Percentiles rank a stretch among this genome's conserved stretches.
These are phyloP conservation scores for Hirtodrosophila duncani DNA, from an alignment of 2,888 invertebrate species.

Conservation along the genomic window DNA sequence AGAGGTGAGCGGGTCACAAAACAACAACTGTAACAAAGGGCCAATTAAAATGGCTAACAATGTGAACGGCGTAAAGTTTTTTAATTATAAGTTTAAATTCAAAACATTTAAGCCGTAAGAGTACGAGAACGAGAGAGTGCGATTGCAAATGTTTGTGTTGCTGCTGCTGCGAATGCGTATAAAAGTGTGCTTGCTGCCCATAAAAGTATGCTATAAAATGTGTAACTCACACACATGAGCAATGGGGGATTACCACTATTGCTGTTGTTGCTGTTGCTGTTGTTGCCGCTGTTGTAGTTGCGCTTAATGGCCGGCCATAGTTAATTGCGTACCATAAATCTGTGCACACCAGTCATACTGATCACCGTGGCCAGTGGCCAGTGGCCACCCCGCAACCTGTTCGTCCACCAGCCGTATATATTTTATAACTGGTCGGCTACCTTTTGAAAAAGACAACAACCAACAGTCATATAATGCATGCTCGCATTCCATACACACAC, in stretches of 20 bases:
- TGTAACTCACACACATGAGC: slow-evolving; percentile 23
- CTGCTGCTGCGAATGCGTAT: slow-evolving; percentile 44
- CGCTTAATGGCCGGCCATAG: slow-evolving; percentile 58
- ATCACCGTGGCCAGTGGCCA: no score
- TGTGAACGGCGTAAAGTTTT: slow-evolving; percentile 55
- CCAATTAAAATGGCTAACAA: slow-evolving; percentile 68
- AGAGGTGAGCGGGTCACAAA: background rate
- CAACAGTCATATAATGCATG: background rate
- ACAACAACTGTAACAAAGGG: slow-evolving; percentile 53
- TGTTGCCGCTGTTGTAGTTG: slow-evolving; percentile 35
- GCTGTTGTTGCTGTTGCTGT: slow-evolving; percentile 8
- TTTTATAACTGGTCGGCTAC: slow-evolving; percentile 46
- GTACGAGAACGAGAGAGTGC: background rate
- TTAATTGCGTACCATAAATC: slow-evolving; percentile 66
- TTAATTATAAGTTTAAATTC: slow-evolving; percentile 70
- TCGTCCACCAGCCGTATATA: slow-evolving; percentile 43
- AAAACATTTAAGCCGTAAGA: slow-evolving; percentile 41
- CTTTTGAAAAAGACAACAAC: slow-evolving; percentile 8
- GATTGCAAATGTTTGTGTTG: background rate
- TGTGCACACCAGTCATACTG: slow-evolving; percentile 49
- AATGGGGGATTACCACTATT: slow-evolving; percentile 22
- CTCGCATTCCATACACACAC: background rate
- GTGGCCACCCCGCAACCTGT: no score
- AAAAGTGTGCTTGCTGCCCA: slow-evolving; percentile 60
- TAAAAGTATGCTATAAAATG: slow-evolving; percentile 59